A percentile compares a stretch with the other conserved stretches of the same genome.
Conservation (phyloP, 2,113 vertebrate genomes). For the Hydropotes inermis region DNA sequence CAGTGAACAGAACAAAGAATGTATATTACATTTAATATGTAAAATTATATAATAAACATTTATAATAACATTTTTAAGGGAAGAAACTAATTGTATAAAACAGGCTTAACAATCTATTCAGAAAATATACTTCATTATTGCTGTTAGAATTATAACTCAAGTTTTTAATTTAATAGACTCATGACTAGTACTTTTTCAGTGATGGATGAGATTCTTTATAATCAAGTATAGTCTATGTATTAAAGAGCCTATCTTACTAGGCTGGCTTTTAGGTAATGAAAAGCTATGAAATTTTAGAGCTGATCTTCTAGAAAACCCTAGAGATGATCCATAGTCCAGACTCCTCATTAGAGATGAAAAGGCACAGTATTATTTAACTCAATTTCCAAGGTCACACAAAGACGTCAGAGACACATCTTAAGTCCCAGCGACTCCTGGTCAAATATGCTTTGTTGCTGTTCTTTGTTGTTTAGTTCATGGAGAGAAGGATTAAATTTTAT, state of each 20-base stretch:
- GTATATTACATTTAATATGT: not conserved
- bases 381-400: not conserved
- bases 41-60: not conserved
- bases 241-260: not conserved
- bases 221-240: not conserved
- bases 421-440: not conserved
- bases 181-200: not conserved
- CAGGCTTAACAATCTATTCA: not conserved
- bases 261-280: not conserved
- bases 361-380: not conserved
- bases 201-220: not conserved
- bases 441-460: not conserved
- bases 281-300: not conserved
- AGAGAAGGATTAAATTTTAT: not conserved
- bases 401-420: not conserved
- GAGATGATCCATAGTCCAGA: not conserved
- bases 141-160: not conserved
- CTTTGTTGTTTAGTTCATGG: not conserved
- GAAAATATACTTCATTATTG: not conserved
- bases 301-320: not conserved
- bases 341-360: not conserved
- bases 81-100: slow-evolving; percentile 1
- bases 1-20: not conserved
- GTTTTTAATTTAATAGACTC: not conserved
- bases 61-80: not conserved